phyloP scores from a whole-genome alignment of 2,888 invertebrate genomes.

The Volucella inflata region DNA sequence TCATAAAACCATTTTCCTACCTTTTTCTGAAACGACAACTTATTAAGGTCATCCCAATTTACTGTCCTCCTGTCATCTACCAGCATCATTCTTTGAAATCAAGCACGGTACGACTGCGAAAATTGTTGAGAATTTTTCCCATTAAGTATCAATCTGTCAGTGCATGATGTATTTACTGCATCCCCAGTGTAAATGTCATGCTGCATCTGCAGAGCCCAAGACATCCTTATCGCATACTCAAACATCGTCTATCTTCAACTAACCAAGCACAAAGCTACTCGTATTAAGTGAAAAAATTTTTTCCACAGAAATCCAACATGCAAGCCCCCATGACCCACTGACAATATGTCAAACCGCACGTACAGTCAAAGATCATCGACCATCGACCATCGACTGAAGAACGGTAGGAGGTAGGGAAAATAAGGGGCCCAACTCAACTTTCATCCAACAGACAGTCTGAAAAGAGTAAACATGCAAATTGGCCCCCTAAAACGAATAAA shows the following conservation, averaged over 20 bases:
- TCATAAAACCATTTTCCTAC: too few relatives aligned
- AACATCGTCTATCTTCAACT: conserved; percentile 21
- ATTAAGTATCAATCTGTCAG: conserved; percentile 50
- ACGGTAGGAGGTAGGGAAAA: background rate
- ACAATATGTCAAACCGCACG: conserved; percentile 72
- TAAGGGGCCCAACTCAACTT: background rate
- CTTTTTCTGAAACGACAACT: too few relatives aligned
- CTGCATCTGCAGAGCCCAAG: conserved; percentile 1
- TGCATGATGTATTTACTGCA: conserved; percentile 54
- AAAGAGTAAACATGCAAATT: conserved; percentile 66
- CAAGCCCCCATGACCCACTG: conserved; percentile 73
- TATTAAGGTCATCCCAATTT: background rate
- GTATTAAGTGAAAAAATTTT: conserved; percentile 45
- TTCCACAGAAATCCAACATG: conserved; percentile 42
- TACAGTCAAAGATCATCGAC: conserved; percentile 68
- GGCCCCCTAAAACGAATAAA: conserved; percentile 46
- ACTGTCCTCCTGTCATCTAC: background rate
- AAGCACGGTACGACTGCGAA: background rate
- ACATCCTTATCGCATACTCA: conserved; percentile 32
- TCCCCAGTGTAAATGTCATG: conserved; percentile 42
- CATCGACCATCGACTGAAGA: background rate
- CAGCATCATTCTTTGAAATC: background rate
- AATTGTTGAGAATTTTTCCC: background rate
- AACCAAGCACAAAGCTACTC: conserved; percentile 15
- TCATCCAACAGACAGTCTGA: conserved; percentile 1